Base-by-base conservation (phyloP, 2,888 invertebrate species). In the Diplazon laetatorius region DNA sequence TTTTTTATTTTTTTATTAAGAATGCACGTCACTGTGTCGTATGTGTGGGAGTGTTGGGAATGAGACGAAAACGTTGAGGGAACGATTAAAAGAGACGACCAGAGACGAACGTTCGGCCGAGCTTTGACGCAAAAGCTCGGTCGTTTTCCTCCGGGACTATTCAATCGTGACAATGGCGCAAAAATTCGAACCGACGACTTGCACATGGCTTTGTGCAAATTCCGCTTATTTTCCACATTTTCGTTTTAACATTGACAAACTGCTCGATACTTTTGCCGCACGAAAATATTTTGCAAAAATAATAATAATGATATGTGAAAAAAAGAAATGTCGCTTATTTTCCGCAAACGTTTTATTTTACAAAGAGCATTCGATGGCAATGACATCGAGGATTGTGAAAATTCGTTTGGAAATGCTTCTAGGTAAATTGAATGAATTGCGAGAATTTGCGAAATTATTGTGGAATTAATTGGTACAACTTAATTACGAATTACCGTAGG, bases 361-460 rank as follows among this genome's bases (percentile, higher is more conserved):
- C 3, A 50, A 2, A 12, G 10, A n/a, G 10, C 48, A n/a, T 22
- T 50, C n/a, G n/a, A 50, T 22, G 12, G 10, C 22, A 14, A 52
- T n/a, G n/a, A n/a, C n/a, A 5, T n/a, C 12, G 12, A n/a, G n/a
- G 1, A 12, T 52, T 57, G 35, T 37, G 35, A 10, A 12, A 5
- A 37, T 57, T 59, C 12, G 18, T 20, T n/a, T 20, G n/a, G 8
- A 37, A 59, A 18, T 6, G 18, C 20, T 3, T 1, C 20, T 39
- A 20, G 18, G n/a, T 37, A 3, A 20, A 37, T 8, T 14, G 52
- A 52, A 55, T 18, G 14, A 52, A 50, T 18, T 25, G 52, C 25
- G 25, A 30, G 25, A 50, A 42, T 22, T n/a, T 48, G 66, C 25
- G 25, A 66, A 68, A 68, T 68, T 44, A 68, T 25, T 52, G 16